Evolutionary conservation across 2,113 vertebrate species (phyloP), one percentile per base, ranked within the genome.

Genomic region (Oryzias melastigma): DNA sequence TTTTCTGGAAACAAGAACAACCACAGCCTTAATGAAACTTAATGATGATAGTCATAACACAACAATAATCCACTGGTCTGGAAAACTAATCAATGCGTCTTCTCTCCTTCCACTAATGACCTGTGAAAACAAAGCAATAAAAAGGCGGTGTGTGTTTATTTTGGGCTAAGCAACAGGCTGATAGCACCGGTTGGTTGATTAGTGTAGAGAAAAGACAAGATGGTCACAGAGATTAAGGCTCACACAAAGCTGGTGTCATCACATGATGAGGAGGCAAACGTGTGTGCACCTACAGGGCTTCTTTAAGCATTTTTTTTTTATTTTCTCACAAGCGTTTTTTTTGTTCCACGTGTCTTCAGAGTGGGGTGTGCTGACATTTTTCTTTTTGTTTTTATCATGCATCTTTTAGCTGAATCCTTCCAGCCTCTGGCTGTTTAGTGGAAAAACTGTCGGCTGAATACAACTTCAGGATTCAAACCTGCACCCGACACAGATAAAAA

Each of bases 101-200:
- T 80, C 73, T 70, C 83, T 68, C 85, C 83, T 84, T 80, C 81
- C 74, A 75, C 77, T 87, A 89, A 90, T 78, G 87, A 91, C 80
- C 60, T 86, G 75, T 91, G 87, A 92, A 92, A 93, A 86, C 82
- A 90, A 77, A 88, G 75, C 83, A 88, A 84, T 84, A 87, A 89
- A 87, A 90, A 69, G 80, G 78, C 61, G 58, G 62, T n/a, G 74
- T 51, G 41, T 88, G 85, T 92, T 94, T 94, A 81, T 90, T 90
- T 92, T 94, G 90, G 87, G 84, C 82, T 67, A 58, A 62, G 76
- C 84, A 90, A 88, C 47, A 71, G 82, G 84, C 85, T 84, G 88
- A 90, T 93, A 90, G 90, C 77, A 84, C 48, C 44, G 54, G 82
- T 84, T 52, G 58, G 78, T 67, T 68, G 79, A 93, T 92, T 89